A percentile compares a stretch with the other conserved stretches of the same genome.
Conservation (phyloP, 2,888 invertebrate species). For the Thera obeliscata region DNA sequence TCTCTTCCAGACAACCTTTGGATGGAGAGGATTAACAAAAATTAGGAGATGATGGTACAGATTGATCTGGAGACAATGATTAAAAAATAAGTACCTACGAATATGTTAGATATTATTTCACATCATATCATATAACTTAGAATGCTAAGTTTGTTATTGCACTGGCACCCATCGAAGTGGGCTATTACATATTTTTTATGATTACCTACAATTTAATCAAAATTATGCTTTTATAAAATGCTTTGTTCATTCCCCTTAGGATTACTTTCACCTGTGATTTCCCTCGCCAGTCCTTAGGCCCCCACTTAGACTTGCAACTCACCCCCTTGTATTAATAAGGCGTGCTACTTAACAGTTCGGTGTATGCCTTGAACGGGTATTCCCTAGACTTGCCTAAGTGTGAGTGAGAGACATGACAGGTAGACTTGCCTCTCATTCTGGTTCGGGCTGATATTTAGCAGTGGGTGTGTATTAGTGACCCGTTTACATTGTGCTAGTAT, state of each 20-base stretch:
- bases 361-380: constrained; percentile 8
- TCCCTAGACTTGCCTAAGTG: constrained; percentile 6
- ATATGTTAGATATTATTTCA: no score
- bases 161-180: no score
- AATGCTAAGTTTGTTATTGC: no score
- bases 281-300: constrained; percentile 58
- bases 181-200: no score
- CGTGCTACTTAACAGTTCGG: constrained; percentile 25
- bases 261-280: constrained; percentile 68
- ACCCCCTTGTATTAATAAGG: constrained; percentile 29
- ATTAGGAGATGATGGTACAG: no score
- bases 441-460: not conserved
- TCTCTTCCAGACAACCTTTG: no score
- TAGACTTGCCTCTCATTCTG: not conserved
- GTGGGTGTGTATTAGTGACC: not conserved
- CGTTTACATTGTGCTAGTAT: constrained; percentile 2
- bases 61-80: no score
- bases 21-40: no score
- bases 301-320: constrained; percentile 31
- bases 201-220: not conserved
- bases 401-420: constrained; percentile 5
- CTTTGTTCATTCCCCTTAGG: constrained; percentile 14
- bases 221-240: not conserved
- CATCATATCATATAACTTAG: no score
- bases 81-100: no score